Evolutionary conservation across 1,140 invertebrate species (phyloP), one percentile per base, ranked within the genome.

Genomic region (Heliconius congener): DNA sequence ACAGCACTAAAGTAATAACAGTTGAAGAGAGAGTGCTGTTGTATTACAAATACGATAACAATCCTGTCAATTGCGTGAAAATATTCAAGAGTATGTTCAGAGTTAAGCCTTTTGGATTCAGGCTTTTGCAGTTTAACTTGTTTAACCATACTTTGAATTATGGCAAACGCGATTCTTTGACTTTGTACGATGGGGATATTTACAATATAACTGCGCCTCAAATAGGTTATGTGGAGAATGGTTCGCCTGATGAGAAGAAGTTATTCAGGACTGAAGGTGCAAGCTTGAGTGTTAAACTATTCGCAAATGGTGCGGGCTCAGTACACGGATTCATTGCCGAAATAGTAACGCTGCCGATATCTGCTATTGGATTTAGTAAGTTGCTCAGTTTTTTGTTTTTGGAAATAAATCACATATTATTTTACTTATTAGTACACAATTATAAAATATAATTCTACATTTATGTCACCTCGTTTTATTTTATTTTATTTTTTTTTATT

Each of bases 241-340:
- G 96, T 57, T 96, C 96, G 79, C 95, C 95, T 1, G 94, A 96
- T 74, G 97, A 98, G 72, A 98, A 97, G 82, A 96, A 96, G 81
- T 95, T 98, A 46, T 97, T 98, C 81, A 96, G 94, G 87, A 98
- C 97, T 0, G 95, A 95, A 73, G 96, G 96, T 27, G 96, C 97
- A 0, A 98, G 97, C 85, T 94, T 99, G 74, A 99, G 98, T 87
- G 95, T 99, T 3, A 97, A 98, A 90, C 92, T 99, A 16, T 98
- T 99, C 88, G 98, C 99, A 0, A 99, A 98, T 81, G 99, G 99
- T 55, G 99, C 98, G 0, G 98, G 98, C 70, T 97, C 96, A 39
- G 95, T 96, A n/a, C 97, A 99, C 93, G 99, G 99, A 76, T 99
- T 99, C 90, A 98, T 99, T 83, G 99, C 99, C 19, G 99, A 99